Percentiles rank a stretch among this genome's conserved stretches.
phyloP scores from a whole-genome alignment of 1,140 invertebrate genomes.

The Achatina immaculata region DNA sequence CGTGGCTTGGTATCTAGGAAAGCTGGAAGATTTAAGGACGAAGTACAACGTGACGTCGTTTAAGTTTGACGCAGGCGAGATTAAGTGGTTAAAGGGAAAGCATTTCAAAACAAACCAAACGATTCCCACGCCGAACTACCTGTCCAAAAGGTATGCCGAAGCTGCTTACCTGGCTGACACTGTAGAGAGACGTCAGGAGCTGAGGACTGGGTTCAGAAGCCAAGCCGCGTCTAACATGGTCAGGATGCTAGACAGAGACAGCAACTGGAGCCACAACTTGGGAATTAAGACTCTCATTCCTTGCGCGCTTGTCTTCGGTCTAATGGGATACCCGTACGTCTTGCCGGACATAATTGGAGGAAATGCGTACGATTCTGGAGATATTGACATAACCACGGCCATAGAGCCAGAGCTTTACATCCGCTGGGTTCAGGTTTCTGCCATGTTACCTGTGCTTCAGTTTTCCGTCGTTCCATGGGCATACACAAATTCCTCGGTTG shows the following conservation, averaged over 20 bases:
- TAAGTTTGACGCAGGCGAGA: conserved; percentile 90
- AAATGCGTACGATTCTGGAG: conserved; percentile 77
- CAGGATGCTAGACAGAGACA: conserved; percentile 90
- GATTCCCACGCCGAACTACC: conserved; percentile 58
- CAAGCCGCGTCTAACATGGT: conserved; percentile 87
- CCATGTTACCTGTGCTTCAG: conserved; percentile 89
- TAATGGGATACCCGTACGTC: conserved; percentile 88
- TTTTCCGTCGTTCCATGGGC: conserved; percentile 92
- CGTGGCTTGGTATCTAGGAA: conserved; percentile 80
- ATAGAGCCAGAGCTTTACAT: conserved; percentile 87
- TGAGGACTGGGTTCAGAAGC: conserved; percentile 83
- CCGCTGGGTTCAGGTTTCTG: conserved; percentile 88
- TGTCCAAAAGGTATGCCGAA: conserved; percentile 56
- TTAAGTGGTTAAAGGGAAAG: conserved; percentile 82
- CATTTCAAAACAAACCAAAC: conserved; percentile 36
- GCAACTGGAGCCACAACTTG: conserved; percentile 84
- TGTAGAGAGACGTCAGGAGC: conserved; percentile 78
- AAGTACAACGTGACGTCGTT: conserved; percentile 80
- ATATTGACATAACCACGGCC: conserved; percentile 43
- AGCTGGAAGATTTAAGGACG: conserved; percentile 76
- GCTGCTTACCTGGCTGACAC: conserved; percentile 74
- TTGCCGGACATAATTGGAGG: conserved; percentile 95
- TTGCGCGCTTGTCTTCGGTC: conserved; percentile 83
- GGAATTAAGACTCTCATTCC: conserved; percentile 89
- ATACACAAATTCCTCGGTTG: conserved; percentile 78